These are phyloP conservation scores for Listronotus bonariensis DNA, from an alignment of 1,140 invertebrate species.

Conservation along the genomic window DNA sequence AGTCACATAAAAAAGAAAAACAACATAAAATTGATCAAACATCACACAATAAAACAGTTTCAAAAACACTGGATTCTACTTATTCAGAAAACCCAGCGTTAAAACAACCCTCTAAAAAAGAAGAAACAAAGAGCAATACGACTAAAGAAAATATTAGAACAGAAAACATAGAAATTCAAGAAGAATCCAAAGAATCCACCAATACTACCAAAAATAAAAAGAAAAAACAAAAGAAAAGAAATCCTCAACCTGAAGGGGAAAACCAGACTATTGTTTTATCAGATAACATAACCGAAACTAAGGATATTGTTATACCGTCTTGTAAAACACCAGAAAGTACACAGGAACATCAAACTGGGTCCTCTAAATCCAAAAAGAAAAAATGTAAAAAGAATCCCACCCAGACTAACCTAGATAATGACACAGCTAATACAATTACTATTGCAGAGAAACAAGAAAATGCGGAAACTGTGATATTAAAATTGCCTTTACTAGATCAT, in stretches of 20 bases:
- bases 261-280: too few species aligned
- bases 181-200: not conserved
- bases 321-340: not conserved
- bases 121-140: too few species aligned
- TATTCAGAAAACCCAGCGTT: too few species aligned
- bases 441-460: not conserved
- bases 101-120: not conserved
- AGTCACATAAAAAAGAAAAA: slow-evolving; percentile 38
- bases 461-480: not conserved
- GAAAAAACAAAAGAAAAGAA: too few species aligned
- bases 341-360: not conserved
- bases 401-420: not conserved
- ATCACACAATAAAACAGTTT: slow-evolving; percentile 1
- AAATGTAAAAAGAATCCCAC: slow-evolving; percentile 8
- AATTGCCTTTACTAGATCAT: not conserved
- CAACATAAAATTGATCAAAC: slow-evolving; percentile 4
- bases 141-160: too few species aligned
- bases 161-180: too few species aligned
- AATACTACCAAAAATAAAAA: too few species aligned
- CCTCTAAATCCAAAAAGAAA: slow-evolving; percentile 7
- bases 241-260: too few species aligned
- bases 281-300: too few species aligned
- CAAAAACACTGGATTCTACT: too few species aligned
- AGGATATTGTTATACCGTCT: not conserved
- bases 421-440: not conserved